A percentile compares a stretch with the other conserved stretches of the same genome.
phyloP scores from a whole-genome alignment of 2,888 invertebrate genomes.

The Portevinia maculata region DNA sequence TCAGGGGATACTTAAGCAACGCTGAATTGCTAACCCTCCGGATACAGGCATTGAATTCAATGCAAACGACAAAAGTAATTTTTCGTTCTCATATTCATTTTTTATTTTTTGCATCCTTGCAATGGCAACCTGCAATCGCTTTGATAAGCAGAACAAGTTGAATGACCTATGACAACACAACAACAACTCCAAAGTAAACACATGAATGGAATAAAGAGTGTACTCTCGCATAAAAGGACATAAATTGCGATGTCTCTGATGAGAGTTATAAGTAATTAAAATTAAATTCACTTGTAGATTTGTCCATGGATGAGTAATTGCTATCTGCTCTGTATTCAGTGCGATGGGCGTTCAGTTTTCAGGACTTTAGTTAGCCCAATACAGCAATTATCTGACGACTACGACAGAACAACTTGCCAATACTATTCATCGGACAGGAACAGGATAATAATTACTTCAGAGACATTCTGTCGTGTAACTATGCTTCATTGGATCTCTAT shows the following conservation, averaged over 20 bases:
- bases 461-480: constrained; percentile 57
- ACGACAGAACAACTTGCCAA: constrained; percentile 48
- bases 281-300: constrained; percentile 72
- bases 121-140: constrained; percentile 25
- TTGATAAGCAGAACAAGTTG: constrained; percentile 71
- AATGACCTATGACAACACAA: constrained; percentile 72
- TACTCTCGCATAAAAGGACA: constrained; percentile 54
- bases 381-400: constrained; percentile 59
- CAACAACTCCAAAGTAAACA: constrained; percentile 55
- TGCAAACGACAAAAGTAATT: constrained; percentile 70
- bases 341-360: background rate
- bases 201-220: constrained; percentile 24
- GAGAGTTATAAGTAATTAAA: constrained; percentile 64
- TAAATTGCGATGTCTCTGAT: constrained; percentile 69
- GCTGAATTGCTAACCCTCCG: constrained; percentile 32
- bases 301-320: constrained; percentile 65
- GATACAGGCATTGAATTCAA: constrained; percentile 55
- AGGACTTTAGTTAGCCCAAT: constrained; percentile 58
- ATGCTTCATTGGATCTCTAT: constrained; percentile 68
- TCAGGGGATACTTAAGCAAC: constrained; percentile 41
- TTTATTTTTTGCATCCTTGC: constrained; percentile 50
- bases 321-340: too few relatives aligned
- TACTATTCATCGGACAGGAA: constrained; percentile 60
- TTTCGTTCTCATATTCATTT: too few relatives aligned
- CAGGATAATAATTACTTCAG: constrained; percentile 71